Conservation (phyloP, 2,113 vertebrate genomes). For the Electrona antarctica region DNA sequence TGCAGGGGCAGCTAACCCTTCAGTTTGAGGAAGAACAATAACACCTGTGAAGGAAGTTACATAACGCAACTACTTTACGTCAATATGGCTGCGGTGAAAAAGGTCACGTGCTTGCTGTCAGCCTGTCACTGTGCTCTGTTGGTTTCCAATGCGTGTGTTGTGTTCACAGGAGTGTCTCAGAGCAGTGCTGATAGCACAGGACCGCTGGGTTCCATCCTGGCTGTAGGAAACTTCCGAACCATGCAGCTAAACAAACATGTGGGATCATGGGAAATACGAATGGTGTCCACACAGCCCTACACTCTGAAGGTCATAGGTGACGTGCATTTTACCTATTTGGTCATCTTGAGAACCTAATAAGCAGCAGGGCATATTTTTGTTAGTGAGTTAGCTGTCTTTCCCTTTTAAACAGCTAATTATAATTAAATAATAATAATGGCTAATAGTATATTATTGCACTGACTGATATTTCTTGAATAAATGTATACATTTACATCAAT, state of each 20-base stretch:
- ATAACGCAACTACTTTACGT: not conserved
- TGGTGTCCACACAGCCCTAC: constrained; percentile 58
- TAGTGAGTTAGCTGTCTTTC: not conserved
- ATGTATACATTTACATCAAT: no score
- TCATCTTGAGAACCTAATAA: no score
- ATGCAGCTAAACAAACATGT: constrained; percentile 38
- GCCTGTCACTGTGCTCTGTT: no score
- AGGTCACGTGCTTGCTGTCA: no score
- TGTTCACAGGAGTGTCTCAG: constrained; percentile 50
- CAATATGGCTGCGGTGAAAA: not conserved
- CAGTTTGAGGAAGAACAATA: not conserved
- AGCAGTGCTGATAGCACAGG: constrained; percentile 29
- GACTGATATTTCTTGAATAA: no score
- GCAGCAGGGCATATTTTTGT: not conserved
- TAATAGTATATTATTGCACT: no score
- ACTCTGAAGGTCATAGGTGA: constrained; percentile 61
- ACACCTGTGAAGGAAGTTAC: not conserved
- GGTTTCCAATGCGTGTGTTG: no score
- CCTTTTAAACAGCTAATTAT: no score
- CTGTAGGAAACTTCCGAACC: constrained; percentile 59
- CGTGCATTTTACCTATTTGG: no score
- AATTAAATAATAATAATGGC: no score
- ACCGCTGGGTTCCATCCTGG: constrained; percentile 45
- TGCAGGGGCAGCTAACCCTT: not conserved
- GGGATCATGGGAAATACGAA: constrained; percentile 60